phyloP scores from a whole-genome alignment of 2,113 vertebrate species.

The Dicrurus megarhynchus region DNA sequence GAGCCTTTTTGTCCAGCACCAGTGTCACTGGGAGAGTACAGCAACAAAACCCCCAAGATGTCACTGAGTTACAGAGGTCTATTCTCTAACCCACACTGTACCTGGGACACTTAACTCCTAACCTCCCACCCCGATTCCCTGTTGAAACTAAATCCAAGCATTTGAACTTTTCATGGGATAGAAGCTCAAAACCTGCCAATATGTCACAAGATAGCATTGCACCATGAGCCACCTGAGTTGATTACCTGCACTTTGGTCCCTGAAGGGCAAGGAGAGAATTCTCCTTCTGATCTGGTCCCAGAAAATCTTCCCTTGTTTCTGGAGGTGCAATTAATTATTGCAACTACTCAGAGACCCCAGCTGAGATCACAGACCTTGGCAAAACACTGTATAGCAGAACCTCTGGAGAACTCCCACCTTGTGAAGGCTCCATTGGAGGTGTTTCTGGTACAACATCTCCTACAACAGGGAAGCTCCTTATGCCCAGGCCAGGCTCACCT shows the following conservation, averaged over 20 bases:
- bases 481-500: neutral
- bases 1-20: neutral
- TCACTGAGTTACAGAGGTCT: neutral
- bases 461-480: neutral
- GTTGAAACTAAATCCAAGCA: neutral
- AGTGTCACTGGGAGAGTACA: neutral
- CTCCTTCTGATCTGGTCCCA: neutral
- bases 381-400: neutral
- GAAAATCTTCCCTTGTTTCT: neutral
- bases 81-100: neutral
- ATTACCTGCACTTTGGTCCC: neutral
- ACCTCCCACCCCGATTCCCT: rapidly evolving
- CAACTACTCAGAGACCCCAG: neutral
- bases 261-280: neutral
- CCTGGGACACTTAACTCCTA: neutral
- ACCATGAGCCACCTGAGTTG: neutral
- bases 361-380: neutral
- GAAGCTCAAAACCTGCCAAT: neutral
- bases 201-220: neutral
- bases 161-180: neutral
- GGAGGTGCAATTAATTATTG: neutral
- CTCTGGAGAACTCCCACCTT: neutral
- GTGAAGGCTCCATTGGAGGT: neutral
- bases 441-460: neutral
- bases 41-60: neutral